These are phyloP conservation scores for Agrotis puta DNA, from an alignment of 2,888 invertebrate species.

Conservation along the genomic window DNA sequence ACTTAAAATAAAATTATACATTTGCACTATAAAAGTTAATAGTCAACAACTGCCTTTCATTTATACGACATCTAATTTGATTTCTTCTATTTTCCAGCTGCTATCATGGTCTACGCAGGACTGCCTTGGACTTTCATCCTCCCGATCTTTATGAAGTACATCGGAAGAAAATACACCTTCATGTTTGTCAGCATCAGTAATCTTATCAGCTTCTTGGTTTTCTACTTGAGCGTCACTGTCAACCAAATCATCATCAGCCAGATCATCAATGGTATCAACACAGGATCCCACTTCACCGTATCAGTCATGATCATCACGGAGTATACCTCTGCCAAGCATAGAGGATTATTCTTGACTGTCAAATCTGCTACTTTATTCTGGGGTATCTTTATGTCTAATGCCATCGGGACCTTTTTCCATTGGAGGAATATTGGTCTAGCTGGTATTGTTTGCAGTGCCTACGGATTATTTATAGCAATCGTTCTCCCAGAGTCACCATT, in stretches of 20 bases:
- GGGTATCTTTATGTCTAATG: constrained; percentile 64
- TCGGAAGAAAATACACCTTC: constrained; percentile 53
- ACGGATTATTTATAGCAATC: constrained; percentile 55
- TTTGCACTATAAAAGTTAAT: neutral
- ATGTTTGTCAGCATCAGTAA: constrained; percentile 44
- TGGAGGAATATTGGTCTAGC: constrained; percentile 69
- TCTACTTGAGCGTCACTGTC: constrained; percentile 60
- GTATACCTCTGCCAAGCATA: constrained; percentile 49
- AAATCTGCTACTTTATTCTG: constrained; percentile 63
- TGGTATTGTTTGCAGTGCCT: constrained; percentile 58
- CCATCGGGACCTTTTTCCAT: constrained; percentile 70
- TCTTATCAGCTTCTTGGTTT: constrained; percentile 49
- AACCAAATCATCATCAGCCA: constrained; percentile 63
- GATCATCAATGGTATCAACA: constrained; percentile 45
- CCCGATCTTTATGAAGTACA: constrained; percentile 42
- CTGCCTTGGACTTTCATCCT: constrained; percentile 56
- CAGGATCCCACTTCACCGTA: constrained; percentile 50
- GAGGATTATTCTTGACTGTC: constrained; percentile 66
- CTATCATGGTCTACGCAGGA: constrained; percentile 50
- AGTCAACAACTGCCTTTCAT: neutral
- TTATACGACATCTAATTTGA: neutral
- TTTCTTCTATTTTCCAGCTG: constrained; percentile 51
- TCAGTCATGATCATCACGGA: constrained; percentile 47
- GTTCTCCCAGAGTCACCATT: constrained; percentile 73
- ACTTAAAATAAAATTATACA: neutral